Evolutionary conservation across 1,140 invertebrate species (phyloP).

Genomic region (Dreissena polymorpha): DNA sequence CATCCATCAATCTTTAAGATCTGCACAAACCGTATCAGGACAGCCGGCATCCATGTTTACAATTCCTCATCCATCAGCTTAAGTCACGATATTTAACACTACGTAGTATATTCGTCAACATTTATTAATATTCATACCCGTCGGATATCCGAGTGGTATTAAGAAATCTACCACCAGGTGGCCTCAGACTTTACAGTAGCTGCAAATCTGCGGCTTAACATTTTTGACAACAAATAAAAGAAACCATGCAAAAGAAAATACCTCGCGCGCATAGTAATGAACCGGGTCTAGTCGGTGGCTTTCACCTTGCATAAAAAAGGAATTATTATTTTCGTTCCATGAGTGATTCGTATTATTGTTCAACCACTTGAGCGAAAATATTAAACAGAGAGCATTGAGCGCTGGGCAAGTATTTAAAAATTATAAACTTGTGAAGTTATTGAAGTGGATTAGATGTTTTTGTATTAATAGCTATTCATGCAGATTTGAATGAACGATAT

Average conservation of each 20-base stretch:
- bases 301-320: slow-evolving; percentile 18
- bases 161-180: slow-evolving; percentile 25
- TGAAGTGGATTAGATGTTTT: slow-evolving; percentile 29
- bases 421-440: slow-evolving; percentile 41
- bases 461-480: slow-evolving; percentile 30
- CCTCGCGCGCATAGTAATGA: slow-evolving; percentile 45
- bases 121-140: too few species aligned
- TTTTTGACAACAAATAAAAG: slow-evolving; percentile 42
- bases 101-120: too few species aligned
- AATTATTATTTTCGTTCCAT: slow-evolving; percentile 45
- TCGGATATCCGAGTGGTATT: too few species aligned
- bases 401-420: slow-evolving; percentile 23
- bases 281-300: neutral
- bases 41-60: too few species aligned
- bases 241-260: slow-evolving; percentile 40
- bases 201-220: slow-evolving; percentile 32
- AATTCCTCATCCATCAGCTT: too few species aligned
- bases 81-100: too few species aligned
- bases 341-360: slow-evolving; percentile 39
- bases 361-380: slow-evolving; percentile 37
- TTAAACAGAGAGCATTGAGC: slow-evolving; percentile 4
- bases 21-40: too few species aligned
- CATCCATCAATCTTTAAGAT: too few species aligned
- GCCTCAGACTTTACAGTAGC: slow-evolving; percentile 20
- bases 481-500: neutral